phyloP scores from a whole-genome alignment of 2,113 vertebrate species.

The Xenopus borealis region DNA sequence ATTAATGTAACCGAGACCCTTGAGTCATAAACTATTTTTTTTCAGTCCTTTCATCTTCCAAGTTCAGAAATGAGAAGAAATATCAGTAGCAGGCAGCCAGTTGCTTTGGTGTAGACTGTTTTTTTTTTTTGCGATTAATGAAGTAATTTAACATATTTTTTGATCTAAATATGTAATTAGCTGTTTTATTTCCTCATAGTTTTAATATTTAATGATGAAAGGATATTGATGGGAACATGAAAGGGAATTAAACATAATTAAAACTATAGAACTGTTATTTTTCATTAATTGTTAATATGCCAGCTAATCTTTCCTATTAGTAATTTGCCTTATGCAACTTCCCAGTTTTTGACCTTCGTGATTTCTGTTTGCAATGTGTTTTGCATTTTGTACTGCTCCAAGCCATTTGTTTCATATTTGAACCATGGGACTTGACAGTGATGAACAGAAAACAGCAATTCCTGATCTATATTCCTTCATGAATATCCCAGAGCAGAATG shows the following conservation, averaged over 20 bases:
- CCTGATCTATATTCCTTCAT: not conserved
- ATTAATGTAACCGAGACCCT: constrained; percentile 30
- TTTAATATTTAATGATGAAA: constrained; percentile 40
- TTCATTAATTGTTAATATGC: constrained; percentile 46
- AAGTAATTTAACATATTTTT: constrained; percentile 33
- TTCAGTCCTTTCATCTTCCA: constrained; percentile 28
- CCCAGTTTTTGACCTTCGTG: constrained; percentile 40
- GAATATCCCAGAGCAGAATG: not conserved
- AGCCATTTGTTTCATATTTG: constrained; percentile 39
- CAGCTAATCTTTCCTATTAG: constrained; percentile 40
- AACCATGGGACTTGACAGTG: constrained; percentile 27
- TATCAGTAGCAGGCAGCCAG: constrained; percentile 27
- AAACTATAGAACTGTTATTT: constrained; percentile 28
- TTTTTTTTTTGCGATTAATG: constrained; percentile 31
- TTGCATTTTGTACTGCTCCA: constrained; percentile 30
- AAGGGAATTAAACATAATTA: constrained; percentile 40
- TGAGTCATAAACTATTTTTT: constrained; percentile 23
- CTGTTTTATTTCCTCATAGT: constrained; percentile 13
- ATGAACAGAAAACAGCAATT: not conserved
- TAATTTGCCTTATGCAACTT: constrained; percentile 30
- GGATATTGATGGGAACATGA: constrained; percentile 18
- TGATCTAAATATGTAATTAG: constrained; percentile 42
- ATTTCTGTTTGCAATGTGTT: constrained; percentile 24
- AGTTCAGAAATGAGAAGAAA: constrained; percentile 16
- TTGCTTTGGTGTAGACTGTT: constrained; percentile 24